Base-by-base conservation (phyloP, 2,888 invertebrate species). In the Catocala sponsa region DNA sequence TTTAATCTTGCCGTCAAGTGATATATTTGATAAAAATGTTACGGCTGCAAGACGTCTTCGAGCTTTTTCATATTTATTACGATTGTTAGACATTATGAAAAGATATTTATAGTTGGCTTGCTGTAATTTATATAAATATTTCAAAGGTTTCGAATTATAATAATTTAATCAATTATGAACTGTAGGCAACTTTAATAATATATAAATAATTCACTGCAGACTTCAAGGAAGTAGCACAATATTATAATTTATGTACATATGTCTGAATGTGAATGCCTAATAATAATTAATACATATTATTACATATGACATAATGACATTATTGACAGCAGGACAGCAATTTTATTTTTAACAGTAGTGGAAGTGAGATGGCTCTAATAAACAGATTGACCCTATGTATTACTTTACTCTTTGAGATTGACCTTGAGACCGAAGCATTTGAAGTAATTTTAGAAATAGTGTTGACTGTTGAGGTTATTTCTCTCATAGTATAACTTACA, bases 11-110 rank as follows among this genome's bases (percentile, higher is more conserved):
- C 99, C 99, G 95, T 99, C 98, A 70, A 99, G 95, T 70, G 99
- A 98, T 87, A 99, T 99, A 94, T 99, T 99, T 58, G 98, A 97
- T 79, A 99, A 95, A 95, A 99, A 99, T 85, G 98, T 97, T 84
- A 98, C 96, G 78, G 99, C 99, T 86, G 98, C 98, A 81, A 98
- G 96, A 90, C 98, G 96, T 92, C 98, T 96, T 86, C 98, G 96
- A 83, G 97, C 97, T 92, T 96, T 96, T 83, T 95, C 95, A 81
- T 94, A 94, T 84, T 92, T 94, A 77, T 86, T 90, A 48, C 91
- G 90, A 78, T 91, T 87, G 63, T 75, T 85, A 59, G 91, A 81
- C 94, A 93, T 92, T 50, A 55, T 60, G 33, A 38, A 50, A 11
- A n/a, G 50, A 50, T 32, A 50, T 9, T 50, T 15, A 9, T 1